A percentile compares a stretch with the other conserved stretches of the same genome.
These are phyloP conservation scores for Hippopotamus amphibius DNA, from an alignment of 2,113 vertebrate genomes.

Conservation along the genomic window DNA sequence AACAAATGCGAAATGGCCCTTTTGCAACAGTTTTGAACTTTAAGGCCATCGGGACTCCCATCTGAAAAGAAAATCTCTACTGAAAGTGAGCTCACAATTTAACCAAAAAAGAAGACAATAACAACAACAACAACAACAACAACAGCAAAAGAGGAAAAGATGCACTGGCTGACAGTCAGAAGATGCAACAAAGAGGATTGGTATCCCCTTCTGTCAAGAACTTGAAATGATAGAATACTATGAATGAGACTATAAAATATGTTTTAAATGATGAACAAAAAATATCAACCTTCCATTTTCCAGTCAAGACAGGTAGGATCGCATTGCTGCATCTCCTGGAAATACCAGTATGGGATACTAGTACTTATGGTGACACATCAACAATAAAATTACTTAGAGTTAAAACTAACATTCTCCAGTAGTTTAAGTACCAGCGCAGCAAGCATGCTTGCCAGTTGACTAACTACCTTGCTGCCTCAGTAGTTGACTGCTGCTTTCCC, in stretches of 20 bases:
- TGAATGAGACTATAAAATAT: neutral
- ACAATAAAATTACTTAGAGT: constrained; percentile 68
- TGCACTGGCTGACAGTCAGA: neutral
- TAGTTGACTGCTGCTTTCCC: constrained; percentile 82
- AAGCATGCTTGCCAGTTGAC: constrained; percentile 79
- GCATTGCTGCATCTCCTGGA: neutral
- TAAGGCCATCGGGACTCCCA: neutral
- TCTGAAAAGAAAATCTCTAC: constrained; percentile 13
- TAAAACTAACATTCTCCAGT: constrained; percentile 59
- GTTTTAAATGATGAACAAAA: neutral
- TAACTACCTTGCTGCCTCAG: constrained; percentile 73
- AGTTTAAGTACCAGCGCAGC: constrained; percentile 5
- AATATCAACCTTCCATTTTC: neutral
- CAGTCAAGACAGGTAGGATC: neutral
- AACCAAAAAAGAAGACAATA: neutral
- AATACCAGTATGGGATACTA: neutral
- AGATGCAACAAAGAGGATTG: neutral
- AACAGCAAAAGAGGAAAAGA: neutral
- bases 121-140: too few relatives aligned
- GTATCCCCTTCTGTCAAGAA: neutral
- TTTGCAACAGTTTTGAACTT: constrained; percentile 22
- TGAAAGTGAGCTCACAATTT: neutral
- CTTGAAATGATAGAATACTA: neutral
- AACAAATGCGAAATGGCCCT: neutral
- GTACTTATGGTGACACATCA: constrained; percentile 52